A percentile compares a stretch with the other conserved stretches of the same genome.
These are phyloP conservation scores for Oncopodura yosiiana DNA, from an alignment of 1,140 invertebrate genomes.

Conservation along the genomic window DNA sequence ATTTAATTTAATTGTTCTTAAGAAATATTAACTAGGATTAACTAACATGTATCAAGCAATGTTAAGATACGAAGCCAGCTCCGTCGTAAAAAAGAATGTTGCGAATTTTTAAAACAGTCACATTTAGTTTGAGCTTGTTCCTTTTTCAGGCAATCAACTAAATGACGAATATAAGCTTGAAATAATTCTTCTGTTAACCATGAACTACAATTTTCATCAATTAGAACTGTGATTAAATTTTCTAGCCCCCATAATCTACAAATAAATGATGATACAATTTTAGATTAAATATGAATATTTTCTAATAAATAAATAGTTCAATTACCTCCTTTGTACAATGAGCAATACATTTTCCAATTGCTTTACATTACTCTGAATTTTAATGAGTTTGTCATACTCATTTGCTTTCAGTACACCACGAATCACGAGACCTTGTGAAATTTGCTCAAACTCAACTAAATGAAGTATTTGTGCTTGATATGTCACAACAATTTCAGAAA, in stretches of 20 bases:
- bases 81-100: neutral
- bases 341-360: conserved; percentile 9
- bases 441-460: conserved; percentile 12
- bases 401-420: conserved; percentile 7
- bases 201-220: conserved; percentile 14
- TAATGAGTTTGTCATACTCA: conserved; percentile 14
- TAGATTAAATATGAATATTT: neutral
- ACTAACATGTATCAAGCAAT: conserved; percentile 8
- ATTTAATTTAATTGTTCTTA: neutral
- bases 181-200: conserved; percentile 29
- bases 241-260: conserved; percentile 31
- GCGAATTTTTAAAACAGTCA: conserved; percentile 12
- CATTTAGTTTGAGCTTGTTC: conserved; percentile 11
- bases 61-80: conserved; percentile 3
- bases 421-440: conserved; percentile 3
- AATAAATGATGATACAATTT: neutral
- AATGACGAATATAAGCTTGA: conserved; percentile 22
- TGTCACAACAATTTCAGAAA: conserved; percentile 14
- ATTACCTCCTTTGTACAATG: conserved; percentile 20
- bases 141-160: conserved; percentile 19
- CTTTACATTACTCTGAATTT: conserved; percentile 2
- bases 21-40: neutral
- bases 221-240: conserved; percentile 19
- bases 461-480: conserved; percentile 24
- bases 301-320: neutral